These are phyloP conservation scores for Buceros bicornis DNA, from an alignment of 2,797 vertebrate genomes.

Conservation along the genomic window DNA sequence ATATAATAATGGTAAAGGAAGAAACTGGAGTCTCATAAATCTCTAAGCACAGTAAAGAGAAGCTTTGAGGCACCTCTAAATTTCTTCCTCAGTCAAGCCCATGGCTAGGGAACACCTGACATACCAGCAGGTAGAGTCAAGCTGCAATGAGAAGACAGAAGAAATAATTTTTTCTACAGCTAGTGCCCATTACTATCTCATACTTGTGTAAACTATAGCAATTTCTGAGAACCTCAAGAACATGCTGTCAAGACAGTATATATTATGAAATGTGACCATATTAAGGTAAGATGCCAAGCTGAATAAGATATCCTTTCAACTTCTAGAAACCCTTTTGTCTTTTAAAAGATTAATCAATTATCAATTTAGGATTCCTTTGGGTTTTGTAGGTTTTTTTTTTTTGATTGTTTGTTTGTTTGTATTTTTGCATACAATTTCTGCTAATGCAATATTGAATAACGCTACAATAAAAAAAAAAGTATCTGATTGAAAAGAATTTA, in stretches of 20 bases:
- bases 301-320: slow-evolving; percentile 25
- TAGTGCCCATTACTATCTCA: too few relatives aligned
- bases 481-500: slow-evolving; percentile 4
- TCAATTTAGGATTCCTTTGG: neutral
- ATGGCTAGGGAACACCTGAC: neutral
- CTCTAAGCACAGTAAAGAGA: neutral
- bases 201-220: neutral
- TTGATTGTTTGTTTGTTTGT: too few relatives aligned
- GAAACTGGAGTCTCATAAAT: neutral
- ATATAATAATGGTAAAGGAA: neutral
- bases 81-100: neutral
- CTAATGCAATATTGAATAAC: neutral
- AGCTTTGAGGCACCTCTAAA: neutral
- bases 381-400: too few relatives aligned
- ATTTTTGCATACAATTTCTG: neutral
- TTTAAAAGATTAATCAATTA: slow-evolving; percentile 29
- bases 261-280: neutral
- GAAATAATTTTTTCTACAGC: neutral
- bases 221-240: neutral
- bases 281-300: slow-evolving; percentile 17
- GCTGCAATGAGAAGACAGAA: neutral
- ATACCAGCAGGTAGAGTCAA: neutral
- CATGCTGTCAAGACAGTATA: neutral
- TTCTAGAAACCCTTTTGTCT: neutral
- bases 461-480: neutral